Evolutionary conservation across 1,140 invertebrate genomes (phyloP).

Genomic region (Zaprionus africanus): DNA sequence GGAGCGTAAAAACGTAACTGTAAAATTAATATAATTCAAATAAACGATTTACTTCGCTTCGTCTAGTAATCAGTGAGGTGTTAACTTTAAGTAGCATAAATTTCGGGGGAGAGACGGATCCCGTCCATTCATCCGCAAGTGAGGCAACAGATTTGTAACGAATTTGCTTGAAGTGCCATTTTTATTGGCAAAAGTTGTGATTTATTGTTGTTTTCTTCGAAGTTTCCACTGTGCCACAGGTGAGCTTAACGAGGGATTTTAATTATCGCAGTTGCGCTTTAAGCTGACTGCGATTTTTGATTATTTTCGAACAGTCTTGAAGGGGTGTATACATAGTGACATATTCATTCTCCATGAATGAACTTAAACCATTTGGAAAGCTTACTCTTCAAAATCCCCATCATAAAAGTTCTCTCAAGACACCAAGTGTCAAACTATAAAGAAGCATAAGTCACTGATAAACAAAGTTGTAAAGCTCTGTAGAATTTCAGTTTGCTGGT

Average conservation of each 20-base stretch:
- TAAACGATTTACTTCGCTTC: constrained; percentile 74
- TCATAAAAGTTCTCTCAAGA: too few relatives aligned
- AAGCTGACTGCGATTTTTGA: constrained; percentile 8
- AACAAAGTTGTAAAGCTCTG: too few relatives aligned
- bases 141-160: constrained; percentile 16
- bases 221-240: constrained; percentile 10
- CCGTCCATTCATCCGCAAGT: not conserved
- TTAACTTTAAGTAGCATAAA: constrained; percentile 73
- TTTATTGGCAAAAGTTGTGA: constrained; percentile 48
- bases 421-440: too few relatives aligned
- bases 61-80: constrained; percentile 68
- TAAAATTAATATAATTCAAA: constrained; percentile 74
- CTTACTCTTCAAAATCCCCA: too few relatives aligned
- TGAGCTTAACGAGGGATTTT: constrained; percentile 18
- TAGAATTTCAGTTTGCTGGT: too few relatives aligned
- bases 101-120: constrained; percentile 32
- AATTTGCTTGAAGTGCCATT: constrained; percentile 13
- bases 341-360: too few relatives aligned
- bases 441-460: too few relatives aligned
- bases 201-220: constrained; percentile 25
- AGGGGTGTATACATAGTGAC: too few relatives aligned
- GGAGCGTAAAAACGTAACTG: constrained; percentile 32
- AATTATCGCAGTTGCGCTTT: not conserved
- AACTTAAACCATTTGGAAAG: too few relatives aligned
- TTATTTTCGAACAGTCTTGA: not conserved